Evolutionary conservation across 2,888 invertebrate genomes (phyloP).

Genomic region (Strigamia transsilvanica): DNA sequence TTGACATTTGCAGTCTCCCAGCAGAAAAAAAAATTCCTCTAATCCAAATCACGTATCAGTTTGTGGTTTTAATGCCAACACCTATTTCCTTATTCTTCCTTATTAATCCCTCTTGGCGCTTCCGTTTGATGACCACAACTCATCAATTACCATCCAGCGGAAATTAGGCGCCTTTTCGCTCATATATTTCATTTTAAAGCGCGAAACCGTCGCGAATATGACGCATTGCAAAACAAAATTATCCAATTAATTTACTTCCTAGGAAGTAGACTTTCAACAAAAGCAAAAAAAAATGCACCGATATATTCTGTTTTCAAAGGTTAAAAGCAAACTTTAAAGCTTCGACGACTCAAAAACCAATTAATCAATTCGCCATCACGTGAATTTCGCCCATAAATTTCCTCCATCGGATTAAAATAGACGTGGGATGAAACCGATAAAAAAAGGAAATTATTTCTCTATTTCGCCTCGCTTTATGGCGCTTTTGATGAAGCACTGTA

Average conservation of each 20-base stretch:
- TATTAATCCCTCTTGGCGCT: constrained; percentile 13
- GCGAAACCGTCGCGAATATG: neutral
- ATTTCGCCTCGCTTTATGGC: neutral
- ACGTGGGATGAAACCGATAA: neutral
- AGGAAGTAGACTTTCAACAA: neutral
- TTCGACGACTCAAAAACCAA: neutral
- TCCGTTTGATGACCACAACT: constrained; percentile 22
- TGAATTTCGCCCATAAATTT: neutral
- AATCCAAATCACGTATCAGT: neutral
- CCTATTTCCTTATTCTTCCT: constrained; percentile 9
- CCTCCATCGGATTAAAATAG: neutral
- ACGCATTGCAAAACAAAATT: neutral
- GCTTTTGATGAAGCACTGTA: neutral
- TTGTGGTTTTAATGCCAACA: neutral
- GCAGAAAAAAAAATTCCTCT: neutral
- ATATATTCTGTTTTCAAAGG: neutral
- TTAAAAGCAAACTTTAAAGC: neutral
- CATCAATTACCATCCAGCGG: constrained; percentile 7
- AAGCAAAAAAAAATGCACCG: neutral
- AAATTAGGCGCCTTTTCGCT: neutral
- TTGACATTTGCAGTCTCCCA: neutral
- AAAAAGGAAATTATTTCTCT: neutral
- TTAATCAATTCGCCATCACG: neutral
- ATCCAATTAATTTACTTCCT: neutral
- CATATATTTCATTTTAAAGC: neutral